A percentile compares a stretch with the other conserved stretches of the same genome.
phyloP scores from a whole-genome alignment of 1,140 invertebrate genomes.

The Drosophila pseudoobscura region DNA sequence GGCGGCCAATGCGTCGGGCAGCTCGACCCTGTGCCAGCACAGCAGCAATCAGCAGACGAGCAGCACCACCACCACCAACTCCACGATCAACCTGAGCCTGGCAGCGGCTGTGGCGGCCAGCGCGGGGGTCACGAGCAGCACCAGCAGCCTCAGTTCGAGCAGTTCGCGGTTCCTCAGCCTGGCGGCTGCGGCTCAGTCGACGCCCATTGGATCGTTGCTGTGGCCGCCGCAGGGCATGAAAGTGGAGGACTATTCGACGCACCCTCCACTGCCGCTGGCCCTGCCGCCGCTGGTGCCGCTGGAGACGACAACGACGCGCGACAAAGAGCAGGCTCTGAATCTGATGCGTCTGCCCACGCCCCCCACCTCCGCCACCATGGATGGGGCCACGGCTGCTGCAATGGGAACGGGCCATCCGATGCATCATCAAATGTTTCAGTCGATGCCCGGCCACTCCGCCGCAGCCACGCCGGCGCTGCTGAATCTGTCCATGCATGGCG shows the following conservation, averaged over 20 bases:
- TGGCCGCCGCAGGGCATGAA: slow-evolving; percentile 69
- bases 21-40: slow-evolving; percentile 72
- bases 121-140: slow-evolving; percentile 47
- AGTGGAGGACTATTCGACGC: slow-evolving; percentile 65
- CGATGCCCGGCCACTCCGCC: slow-evolving; percentile 36
- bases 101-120: slow-evolving; percentile 30
- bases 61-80: slow-evolving; percentile 73
- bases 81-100: slow-evolving; percentile 72
- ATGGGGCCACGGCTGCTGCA: slow-evolving; percentile 25
- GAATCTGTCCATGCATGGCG: slow-evolving; percentile 74
- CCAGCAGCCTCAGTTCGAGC: slow-evolving; percentile 50
- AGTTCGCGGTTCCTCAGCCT: slow-evolving; percentile 69
- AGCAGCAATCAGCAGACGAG: slow-evolving; percentile 64
- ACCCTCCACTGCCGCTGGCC: slow-evolving; percentile 48
- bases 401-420: slow-evolving; percentile 29
- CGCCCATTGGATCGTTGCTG: slow-evolving; percentile 60
- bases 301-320: slow-evolving; percentile 41
- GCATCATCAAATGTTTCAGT: slow-evolving; percentile 69
- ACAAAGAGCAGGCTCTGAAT: slow-evolving; percentile 73
- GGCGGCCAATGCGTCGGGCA: slow-evolving; percentile 79
- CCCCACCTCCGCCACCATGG: slow-evolving; percentile 77
- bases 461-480: slow-evolving; percentile 63
- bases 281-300: slow-evolving; percentile 51
- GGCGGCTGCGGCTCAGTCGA: slow-evolving; percentile 44
- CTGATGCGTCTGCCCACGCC: slow-evolving; percentile 79